Evolutionary conservation across 2,797 vertebrate species (phyloP), one percentile per base, ranked within the genome.

Genomic region (Microchirus variegatus): DNA sequence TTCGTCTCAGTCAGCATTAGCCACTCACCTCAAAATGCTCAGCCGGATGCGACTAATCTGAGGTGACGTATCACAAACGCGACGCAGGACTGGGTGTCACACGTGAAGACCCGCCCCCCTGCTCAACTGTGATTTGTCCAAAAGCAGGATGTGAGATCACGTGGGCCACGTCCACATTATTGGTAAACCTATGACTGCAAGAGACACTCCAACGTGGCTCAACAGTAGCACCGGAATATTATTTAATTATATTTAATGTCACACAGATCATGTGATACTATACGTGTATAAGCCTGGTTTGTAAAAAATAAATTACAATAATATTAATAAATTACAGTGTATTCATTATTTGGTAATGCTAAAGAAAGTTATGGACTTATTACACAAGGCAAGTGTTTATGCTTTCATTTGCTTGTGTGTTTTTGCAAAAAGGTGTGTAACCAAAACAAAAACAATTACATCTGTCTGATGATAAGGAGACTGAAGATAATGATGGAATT

Each of bases 31-130:
- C 53, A 61, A 67, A 74, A 43, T 36, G 61, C 67, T 90, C 71
- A 90, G 83, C 91, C 89, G 91, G 91, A 92, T 90, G 77, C 60
- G 45, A 82, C 80, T 71, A 71, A 63, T 37, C 43, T 71, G 44
- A 53, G 12, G 63, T 55, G 46, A 79, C 75, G 82, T 78, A 47
- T 66, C 18, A 67, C 50, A 71, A 78, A 51, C 63, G 59, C 71
- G 50, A 4, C 10, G 68, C 26, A 0, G 0, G 5, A 91, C 90
- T 91, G 90, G 90, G 74, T 72, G 41, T 57, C 50, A 22, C 38
- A 9, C 0, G 15, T 2, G 1, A 48, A 52, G 16, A 2, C 53
- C 82, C 85, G 57, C 83, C 31, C 80, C 37, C 10, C 1, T 6
- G 0, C 1, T 3, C 1, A 12, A 59, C 1, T 63, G 1, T 51